Conservation (phyloP, 1,140 invertebrate genomes). For the Lepidurus apus region DNA sequence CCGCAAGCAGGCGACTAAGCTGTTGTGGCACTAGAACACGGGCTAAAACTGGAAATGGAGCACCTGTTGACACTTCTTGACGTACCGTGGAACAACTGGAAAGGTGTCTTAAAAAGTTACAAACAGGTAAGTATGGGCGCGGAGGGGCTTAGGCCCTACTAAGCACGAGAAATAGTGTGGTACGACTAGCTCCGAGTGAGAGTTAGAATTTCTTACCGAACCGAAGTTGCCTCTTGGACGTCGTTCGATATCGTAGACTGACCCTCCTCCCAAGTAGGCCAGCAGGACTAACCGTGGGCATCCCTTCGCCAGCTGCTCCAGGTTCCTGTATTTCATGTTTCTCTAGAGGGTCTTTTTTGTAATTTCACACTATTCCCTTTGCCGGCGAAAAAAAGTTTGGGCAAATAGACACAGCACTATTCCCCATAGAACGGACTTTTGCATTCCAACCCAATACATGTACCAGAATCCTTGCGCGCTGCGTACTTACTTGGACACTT, state of each 20-base stretch:
- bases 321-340: neutral
- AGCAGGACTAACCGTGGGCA: neutral
- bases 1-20: neutral
- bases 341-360: neutral
- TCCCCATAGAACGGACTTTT: neutral
- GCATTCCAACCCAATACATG: neutral
- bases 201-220: neutral
- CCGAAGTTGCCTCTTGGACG: neutral
- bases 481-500: neutral
- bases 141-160: slow-evolving; percentile 1
- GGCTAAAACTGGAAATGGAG: neutral
- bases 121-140: neutral
- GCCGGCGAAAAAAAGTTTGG: neutral
- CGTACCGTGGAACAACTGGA: neutral
- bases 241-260: neutral
- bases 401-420: neutral
- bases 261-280: slow-evolving; percentile 14
- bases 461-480: neutral
- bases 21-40: neutral
- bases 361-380: neutral
- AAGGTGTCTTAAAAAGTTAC: neutral
- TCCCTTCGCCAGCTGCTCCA: neutral
- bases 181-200: neutral
- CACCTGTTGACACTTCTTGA: slow-evolving; percentile 5
- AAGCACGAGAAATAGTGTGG: neutral